Conservation (phyloP, 2,113 vertebrate genomes). For the Dascyllus trimaculatus region DNA sequence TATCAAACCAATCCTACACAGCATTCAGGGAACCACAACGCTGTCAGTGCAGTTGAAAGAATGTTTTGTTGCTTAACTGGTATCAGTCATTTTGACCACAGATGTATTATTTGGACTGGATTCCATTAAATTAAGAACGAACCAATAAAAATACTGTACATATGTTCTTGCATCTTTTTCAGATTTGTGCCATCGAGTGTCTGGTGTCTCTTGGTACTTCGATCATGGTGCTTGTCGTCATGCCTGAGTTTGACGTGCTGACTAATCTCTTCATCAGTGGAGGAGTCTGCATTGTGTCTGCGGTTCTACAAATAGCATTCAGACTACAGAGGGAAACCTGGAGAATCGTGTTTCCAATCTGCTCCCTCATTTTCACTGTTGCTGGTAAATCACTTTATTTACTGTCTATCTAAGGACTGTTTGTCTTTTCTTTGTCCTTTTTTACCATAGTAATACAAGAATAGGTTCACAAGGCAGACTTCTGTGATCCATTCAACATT, state of each 20-base stretch:
- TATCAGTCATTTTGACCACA: background rate
- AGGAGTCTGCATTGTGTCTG: constrained; percentile 83
- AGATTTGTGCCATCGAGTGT: constrained; percentile 82
- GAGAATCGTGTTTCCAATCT: constrained; percentile 85
- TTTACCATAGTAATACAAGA: background rate
- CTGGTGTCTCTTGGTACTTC: constrained; percentile 84
- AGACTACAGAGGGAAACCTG: constrained; percentile 77
- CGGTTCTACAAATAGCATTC: constrained; percentile 78
- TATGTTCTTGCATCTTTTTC: constrained; percentile 37
- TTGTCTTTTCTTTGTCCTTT: background rate
- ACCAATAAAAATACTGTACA: background rate
- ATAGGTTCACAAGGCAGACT: background rate
- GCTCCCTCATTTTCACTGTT: constrained; percentile 79
- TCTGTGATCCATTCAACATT: background rate
- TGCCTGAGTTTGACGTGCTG: constrained; percentile 86
- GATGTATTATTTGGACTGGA: background rate
- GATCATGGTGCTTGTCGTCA: constrained; percentile 82
- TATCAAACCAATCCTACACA: background rate
- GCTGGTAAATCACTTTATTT: constrained; percentile 64
- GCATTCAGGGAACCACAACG: background rate
- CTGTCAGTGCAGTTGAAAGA: background rate
- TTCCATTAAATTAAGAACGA: background rate
- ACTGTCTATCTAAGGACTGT: background rate
- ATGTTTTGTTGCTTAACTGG: background rate
- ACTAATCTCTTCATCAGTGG: constrained; percentile 86